Base-by-base conservation (phyloP, 2,888 invertebrate species). In the Dilophus febrilis region DNA sequence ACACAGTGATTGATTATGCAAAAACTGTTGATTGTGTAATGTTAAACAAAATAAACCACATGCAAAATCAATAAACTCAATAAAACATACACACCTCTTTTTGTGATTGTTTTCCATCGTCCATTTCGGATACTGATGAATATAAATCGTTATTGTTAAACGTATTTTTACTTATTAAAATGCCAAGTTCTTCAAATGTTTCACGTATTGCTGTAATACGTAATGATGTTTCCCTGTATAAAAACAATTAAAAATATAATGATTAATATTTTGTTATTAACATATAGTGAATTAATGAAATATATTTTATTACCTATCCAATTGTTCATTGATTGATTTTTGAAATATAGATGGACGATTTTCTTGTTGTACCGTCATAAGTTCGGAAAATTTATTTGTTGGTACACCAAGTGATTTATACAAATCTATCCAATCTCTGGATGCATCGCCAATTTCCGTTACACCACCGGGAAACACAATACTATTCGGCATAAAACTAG, bases 151-250 rank as follows among this genome's bases (percentile, higher is more conserved):
- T 49, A 42, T 53, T 56, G 6, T 61, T 54, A 22, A 64, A 53
- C 19, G 67, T 64, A 38, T 61, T 64, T 49, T 70, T 72, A 53
- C 82, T 80, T 18, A 85, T 55, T 28, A 85, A 63, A 38, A 91
- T 63, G 1, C 91, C 91, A 46, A 82, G 73, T 59, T 92, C 91
- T 57, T 92, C 91, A 65, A 92, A 92, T 8, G 87, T 80, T 64
- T 92, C 91, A 36, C 84, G 63, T 40, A 91, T 79, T 1, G 90
- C 88, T 39, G 82, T 76, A 47, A 92, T 77, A 50, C 90, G 67
- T 39, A 88, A 64, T 2, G 83, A 77, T 42, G 90, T 65, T 55
- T 84, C 74, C 50, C 71, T 53, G 31, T 10, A n/a, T n/a, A n/a
- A n/a, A n/a, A n/a, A n/a, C n/a, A n/a, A n/a, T n/a, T n/a, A n/a